Evolutionary conservation across 2,113 vertebrate genomes (phyloP).

Genomic region (Malurus cyaneus): DNA sequence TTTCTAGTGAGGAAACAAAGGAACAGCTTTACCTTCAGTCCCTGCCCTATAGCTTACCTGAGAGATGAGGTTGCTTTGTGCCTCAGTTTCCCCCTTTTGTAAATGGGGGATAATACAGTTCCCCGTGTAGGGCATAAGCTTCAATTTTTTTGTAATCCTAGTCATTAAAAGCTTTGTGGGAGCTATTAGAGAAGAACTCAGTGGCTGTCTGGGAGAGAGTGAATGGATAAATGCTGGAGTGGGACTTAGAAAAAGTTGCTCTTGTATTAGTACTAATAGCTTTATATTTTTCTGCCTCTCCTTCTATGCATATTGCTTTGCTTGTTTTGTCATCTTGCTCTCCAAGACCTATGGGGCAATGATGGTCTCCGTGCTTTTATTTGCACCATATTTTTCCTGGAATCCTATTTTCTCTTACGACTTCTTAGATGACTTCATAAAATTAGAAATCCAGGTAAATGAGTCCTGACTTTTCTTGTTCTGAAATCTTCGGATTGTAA

Average conservation of each 20-base stretch:
- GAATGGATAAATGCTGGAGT: not conserved
- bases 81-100: not conserved
- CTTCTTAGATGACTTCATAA: not conserved
- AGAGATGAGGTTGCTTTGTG: not conserved
- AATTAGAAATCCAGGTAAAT: not conserved
- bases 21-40: not conserved
- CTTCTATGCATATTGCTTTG: not conserved
- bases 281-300: not conserved
- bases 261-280: not conserved
- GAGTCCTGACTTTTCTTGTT: not conserved
- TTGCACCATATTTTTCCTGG: not conserved
- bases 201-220: not conserved
- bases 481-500: not conserved
- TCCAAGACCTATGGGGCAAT: not conserved
- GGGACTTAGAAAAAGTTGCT: not conserved
- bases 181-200: not conserved
- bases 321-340: not conserved
- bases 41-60: not conserved
- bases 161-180: not conserved
- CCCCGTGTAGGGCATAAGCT: not conserved
- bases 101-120: not conserved
- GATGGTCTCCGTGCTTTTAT: not conserved
- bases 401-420: not conserved
- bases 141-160: not conserved
- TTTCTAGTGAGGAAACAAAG: not conserved